Conservation (phyloP, 2,797 vertebrate genomes). For the Morelia viridis region DNA sequence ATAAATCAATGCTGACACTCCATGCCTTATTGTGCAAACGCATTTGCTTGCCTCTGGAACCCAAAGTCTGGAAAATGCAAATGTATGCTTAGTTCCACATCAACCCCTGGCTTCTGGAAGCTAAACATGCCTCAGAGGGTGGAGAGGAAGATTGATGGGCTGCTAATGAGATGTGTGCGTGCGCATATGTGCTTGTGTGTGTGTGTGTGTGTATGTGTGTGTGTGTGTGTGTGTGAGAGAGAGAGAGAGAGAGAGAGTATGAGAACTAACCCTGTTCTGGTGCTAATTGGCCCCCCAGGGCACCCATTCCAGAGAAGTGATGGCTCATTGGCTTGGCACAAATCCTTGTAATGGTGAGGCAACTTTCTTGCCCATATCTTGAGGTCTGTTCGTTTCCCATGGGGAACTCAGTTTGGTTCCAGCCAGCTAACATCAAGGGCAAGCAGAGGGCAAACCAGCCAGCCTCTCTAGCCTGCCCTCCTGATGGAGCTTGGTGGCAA, state of each 20-base stretch:
- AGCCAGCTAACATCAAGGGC: neutral
- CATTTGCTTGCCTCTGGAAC: neutral
- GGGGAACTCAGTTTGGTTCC: neutral
- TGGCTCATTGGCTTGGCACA: neutral
- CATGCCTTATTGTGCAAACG: neutral
- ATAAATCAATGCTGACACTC: neutral
- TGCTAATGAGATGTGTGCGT: neutral
- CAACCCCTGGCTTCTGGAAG: neutral
- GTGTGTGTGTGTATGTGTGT: neutral
- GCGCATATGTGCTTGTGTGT: neutral
- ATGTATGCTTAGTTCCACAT: neutral
- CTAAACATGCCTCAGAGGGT: neutral
- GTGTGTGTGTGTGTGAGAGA: no score
- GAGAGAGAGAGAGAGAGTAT: neutral
- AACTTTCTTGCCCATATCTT: neutral
- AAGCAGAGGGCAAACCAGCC: neutral
- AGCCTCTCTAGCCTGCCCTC: neutral
- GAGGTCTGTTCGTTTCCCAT: neutral
- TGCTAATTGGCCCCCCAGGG: neutral
- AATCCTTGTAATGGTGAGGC: neutral
- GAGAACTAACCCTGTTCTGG: neutral
- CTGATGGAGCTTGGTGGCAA: neutral
- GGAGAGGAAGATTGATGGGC: neutral
- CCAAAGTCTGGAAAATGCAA: neutral
- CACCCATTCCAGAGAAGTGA: neutral